phyloP scores from a whole-genome alignment of 2,113 vertebrate genomes.

The Catharus minimus region DNA sequence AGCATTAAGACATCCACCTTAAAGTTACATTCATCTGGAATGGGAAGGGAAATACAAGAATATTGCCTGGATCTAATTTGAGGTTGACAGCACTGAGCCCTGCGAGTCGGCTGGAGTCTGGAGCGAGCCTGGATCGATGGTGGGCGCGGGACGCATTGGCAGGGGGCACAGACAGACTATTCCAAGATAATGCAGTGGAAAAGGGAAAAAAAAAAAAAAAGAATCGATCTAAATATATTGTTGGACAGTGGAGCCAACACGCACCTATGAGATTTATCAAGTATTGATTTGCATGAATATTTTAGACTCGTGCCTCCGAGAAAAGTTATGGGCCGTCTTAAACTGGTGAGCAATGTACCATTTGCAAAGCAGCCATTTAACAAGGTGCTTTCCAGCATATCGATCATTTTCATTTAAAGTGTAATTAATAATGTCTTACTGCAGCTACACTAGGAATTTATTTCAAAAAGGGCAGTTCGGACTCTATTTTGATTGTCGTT shows the following conservation, averaged over 20 bases:
- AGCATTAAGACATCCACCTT: neutral
- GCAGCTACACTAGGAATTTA: neutral
- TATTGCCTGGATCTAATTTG: neutral
- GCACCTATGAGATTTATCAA: slow-evolving; percentile 64
- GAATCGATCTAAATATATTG: slow-evolving; percentile 12
- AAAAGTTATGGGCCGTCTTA: slow-evolving; percentile 16
- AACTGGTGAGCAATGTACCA: slow-evolving; percentile 13
- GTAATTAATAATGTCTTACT: slow-evolving; percentile 10
- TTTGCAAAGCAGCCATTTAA: slow-evolving; percentile 43
- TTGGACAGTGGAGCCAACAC: slow-evolving; percentile 40
- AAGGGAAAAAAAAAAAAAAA: neutral
- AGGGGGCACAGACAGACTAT: neutral
- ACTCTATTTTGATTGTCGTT: neutral
- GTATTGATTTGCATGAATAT: slow-evolving; percentile 64
- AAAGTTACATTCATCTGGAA: neutral
- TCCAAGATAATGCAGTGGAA: slow-evolving; percentile 5
- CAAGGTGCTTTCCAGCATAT: slow-evolving; percentile 35
- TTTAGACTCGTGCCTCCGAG: slow-evolving; percentile 16
- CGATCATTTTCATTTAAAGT: slow-evolving; percentile 12
- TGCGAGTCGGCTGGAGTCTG: neutral
- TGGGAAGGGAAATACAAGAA: neutral
- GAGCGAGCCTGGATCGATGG: neutral
- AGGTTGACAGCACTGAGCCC: neutral
- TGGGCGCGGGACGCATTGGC: neutral
- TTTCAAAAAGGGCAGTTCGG: neutral